phyloP scores from a whole-genome alignment of 2,888 invertebrate genomes.

The Hofmannophila pseudospretella region DNA sequence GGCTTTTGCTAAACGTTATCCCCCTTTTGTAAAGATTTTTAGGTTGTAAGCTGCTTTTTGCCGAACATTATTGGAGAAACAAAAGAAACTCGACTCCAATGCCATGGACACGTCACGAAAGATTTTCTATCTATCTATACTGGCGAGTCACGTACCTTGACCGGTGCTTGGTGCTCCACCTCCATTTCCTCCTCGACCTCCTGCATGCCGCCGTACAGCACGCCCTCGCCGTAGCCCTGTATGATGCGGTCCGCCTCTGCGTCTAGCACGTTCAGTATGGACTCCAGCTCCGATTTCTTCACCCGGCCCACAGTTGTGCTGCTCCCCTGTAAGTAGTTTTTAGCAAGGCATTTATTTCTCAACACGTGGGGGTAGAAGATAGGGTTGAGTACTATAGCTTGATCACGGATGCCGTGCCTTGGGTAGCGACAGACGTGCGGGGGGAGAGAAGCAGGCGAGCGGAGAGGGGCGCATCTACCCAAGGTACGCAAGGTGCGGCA shows the following conservation, averaged over 20 bases:
- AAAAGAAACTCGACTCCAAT: too few species aligned
- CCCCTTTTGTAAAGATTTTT: background rate
- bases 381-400: too few species aligned
- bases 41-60: too few species aligned
- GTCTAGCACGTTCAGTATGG: conserved; percentile 57
- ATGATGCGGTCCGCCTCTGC: conserved; percentile 65
- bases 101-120: too few species aligned
- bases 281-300: conserved; percentile 56
- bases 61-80: background rate
- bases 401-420: too few species aligned
- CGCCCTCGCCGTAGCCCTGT: conserved; percentile 51
- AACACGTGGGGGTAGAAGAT: background rate
- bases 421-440: too few species aligned
- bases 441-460: too few species aligned
- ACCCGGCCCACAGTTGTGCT: conserved; percentile 42
- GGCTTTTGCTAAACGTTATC: conserved; percentile 1
- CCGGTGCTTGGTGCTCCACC: background rate
- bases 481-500: too few species aligned
- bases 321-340: conserved; percentile 33
- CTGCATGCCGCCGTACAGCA: conserved; percentile 64
- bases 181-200: conserved; percentile 20
- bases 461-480: too few species aligned
- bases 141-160: background rate
- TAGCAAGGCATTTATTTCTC: background rate
- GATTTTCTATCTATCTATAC: too few species aligned